phyloP scores from a whole-genome alignment of 2,888 invertebrate genomes.

The Dusona sp. region DNA sequence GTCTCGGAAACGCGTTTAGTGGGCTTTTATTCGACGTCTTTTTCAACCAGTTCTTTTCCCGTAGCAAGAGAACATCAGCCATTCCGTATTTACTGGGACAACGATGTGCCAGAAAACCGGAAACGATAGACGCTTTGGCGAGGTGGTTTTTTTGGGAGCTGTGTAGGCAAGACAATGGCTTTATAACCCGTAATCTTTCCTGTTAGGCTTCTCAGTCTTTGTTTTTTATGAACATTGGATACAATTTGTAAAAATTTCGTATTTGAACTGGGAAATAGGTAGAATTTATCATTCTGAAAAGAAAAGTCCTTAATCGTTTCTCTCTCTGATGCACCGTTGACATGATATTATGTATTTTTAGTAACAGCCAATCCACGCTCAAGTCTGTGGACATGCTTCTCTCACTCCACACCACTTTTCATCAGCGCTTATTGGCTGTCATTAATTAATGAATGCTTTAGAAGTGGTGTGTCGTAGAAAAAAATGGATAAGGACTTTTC shows the following conservation, averaged over 20 bases:
- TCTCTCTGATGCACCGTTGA: neutral
- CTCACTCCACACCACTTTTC: neutral
- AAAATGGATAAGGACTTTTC: neutral
- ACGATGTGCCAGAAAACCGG: conserved; percentile 10
- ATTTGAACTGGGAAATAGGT: neutral
- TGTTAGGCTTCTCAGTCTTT: neutral
- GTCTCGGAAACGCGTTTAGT: conserved; percentile 54
- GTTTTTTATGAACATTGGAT: neutral
- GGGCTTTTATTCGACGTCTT: conserved; percentile 40
- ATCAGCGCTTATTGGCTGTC: neutral
- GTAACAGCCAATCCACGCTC: neutral
- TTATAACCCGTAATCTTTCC: conserved; percentile 15
- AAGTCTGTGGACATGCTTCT: neutral
- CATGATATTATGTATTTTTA: neutral
- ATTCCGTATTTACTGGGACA: conserved; percentile 49
- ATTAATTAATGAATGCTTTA: neutral
- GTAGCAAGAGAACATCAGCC: conserved; percentile 22
- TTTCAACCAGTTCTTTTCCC: conserved; percentile 26
- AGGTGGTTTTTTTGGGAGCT: neutral
- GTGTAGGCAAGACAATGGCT: neutral
- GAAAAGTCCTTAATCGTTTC: neutral
- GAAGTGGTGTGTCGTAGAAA: neutral
- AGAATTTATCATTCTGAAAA: neutral
- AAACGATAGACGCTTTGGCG: conserved; percentile 20
- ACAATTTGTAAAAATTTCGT: neutral